Evolutionary conservation across 2,113 vertebrate genomes (phyloP).

Genomic region (Scalopus aquaticus): DNA sequence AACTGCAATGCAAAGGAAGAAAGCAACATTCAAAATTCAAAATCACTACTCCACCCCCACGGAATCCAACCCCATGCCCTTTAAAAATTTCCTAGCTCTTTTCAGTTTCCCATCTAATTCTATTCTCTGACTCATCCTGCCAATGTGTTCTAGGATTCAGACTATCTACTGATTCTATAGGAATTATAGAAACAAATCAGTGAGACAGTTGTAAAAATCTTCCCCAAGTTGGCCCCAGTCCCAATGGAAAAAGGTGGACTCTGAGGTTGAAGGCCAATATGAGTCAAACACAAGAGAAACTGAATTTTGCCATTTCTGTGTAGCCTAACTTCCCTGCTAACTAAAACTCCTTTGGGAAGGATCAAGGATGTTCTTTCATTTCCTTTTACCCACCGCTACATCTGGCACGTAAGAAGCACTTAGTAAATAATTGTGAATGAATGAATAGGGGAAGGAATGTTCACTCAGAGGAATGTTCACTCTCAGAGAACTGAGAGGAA

Average conservation of each 20-base stretch:
- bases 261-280: neutral
- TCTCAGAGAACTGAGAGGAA: neutral
- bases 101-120: accelerated
- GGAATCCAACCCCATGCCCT: neutral
- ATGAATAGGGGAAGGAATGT: neutral
- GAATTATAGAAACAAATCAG: neutral
- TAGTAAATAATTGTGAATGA: neutral
- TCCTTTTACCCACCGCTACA: neutral
- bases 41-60: neutral
- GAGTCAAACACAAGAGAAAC: neutral
- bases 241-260: neutral
- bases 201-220: neutral
- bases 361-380: neutral
- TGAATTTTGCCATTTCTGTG: neutral
- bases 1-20: neutral
- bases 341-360: neutral
- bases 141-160: neutral
- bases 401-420: neutral
- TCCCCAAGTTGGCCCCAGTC: neutral
- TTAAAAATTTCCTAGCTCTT: neutral
- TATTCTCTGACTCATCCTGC: neutral
- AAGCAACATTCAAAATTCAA: neutral
- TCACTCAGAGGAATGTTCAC: neutral
- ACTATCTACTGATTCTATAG: neutral
- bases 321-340: neutral